phyloP scores from a whole-genome alignment of 1,140 invertebrate genomes.

The Asobara japonica region DNA sequence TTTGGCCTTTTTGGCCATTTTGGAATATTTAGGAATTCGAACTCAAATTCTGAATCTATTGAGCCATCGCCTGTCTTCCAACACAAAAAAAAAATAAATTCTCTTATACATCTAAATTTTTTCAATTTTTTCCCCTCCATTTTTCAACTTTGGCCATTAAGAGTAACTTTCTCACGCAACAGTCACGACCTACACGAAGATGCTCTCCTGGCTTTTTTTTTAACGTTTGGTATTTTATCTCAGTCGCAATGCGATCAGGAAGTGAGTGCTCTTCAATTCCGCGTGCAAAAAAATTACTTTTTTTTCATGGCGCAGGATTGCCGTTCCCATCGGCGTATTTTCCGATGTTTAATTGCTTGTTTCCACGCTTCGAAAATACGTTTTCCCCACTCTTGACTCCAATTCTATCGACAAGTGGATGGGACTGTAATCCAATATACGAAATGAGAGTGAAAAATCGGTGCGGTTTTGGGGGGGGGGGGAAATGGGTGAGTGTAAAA shows the following conservation, averaged over 20 bases:
- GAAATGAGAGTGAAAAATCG: neutral
- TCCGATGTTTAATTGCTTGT: neutral
- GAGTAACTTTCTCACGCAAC: constrained; percentile 61
- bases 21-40: too few relatives aligned
- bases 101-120: too few relatives aligned
- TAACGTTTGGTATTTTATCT: neutral
- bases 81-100: too few relatives aligned
- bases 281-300: neutral
- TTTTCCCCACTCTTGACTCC: neutral
- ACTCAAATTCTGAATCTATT: too few relatives aligned
- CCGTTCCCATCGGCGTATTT: neutral
- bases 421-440: neutral
- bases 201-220: neutral
- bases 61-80: too few relatives aligned
- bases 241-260: neutral
- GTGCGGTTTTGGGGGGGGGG: neutral
- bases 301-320: neutral
- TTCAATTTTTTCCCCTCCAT: too few relatives aligned
- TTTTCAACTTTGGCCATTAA: too few relatives aligned
- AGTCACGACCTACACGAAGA: constrained; percentile 49
- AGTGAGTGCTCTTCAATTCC: too few relatives aligned
- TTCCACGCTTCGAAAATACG: neutral
- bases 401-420: neutral
- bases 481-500: too few relatives aligned
- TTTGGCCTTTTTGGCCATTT: too few relatives aligned